Base-by-base conservation (phyloP, 2,888 invertebrate genomes). In the Drepanosiphum platanoidis region DNA sequence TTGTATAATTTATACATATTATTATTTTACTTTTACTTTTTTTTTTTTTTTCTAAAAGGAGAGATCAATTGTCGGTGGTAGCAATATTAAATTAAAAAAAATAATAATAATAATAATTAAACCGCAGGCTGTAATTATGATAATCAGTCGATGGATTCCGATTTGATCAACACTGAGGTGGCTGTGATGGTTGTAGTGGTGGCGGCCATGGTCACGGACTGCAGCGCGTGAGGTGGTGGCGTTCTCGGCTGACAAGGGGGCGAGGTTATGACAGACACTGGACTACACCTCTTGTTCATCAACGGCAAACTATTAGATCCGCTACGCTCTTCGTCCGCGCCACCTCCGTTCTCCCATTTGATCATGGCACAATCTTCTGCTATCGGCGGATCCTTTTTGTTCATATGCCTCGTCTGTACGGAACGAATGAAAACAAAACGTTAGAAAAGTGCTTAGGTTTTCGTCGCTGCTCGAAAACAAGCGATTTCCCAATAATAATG, bases 221-320 rank as follows among this genome's bases (percentile, higher is more conserved):
- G 89, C 3, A 88, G 88, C 86, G 88, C 88, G 68, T 88, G 87
- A 22, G 77, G 86, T n/a, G 86, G 42, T 36, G 87, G 87, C 22
- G 86, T 39, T 74, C 34, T 80, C 8, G 58, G 46, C 36, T 46
- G 81, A 74, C 88, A 87, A 32, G 88, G 82, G 32, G 88, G 88
- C n/a, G 88, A 88, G 15, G 89, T 89, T 72, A 89, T 89, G 52
- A 89, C 89, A 3, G 89, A 89, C 77, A 89, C 89, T 3, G 89
- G 89, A 86, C 89, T 89, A 71, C 88, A 88, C 64, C 88, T 86
- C 34, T 77, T 77, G 52, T 87, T 87, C 30, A 82, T 52, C 66
- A 86, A 81, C n/a, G 82, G 86, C 15, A 75, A 86, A 30, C 58
- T 86, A 64, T 87, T 86, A 36, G 83, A 71, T 58, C 18, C 36